Conservation (phyloP, 2,113 vertebrate genomes). For the Dromiciops gliroides region DNA sequence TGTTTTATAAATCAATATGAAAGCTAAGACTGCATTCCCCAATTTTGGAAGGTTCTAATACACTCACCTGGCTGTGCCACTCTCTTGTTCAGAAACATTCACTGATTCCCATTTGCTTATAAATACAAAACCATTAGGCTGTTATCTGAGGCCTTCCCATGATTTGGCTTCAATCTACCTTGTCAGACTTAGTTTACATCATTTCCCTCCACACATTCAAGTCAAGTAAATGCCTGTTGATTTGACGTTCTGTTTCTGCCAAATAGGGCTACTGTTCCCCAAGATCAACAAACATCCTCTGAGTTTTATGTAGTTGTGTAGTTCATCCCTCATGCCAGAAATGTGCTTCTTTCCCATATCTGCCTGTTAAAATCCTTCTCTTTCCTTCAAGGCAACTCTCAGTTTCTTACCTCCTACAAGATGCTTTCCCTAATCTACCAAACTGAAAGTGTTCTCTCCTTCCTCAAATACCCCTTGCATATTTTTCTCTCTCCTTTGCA, state of each 20-base stretch:
- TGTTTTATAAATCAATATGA: not conserved
- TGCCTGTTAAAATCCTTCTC: not conserved
- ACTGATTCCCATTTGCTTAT: not conserved
- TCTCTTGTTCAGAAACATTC: not conserved
- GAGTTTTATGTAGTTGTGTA: not conserved
- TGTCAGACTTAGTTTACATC: not conserved
- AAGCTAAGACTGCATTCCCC: not conserved
- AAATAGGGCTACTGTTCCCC: not conserved
- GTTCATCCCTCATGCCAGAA: not conserved
- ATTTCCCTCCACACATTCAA: not conserved
- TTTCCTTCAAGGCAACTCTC: not conserved
- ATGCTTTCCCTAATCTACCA: not conserved
- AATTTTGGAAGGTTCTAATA: not conserved
- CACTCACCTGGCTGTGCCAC: not conserved
- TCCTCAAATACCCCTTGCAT: not conserved
- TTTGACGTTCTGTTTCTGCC: not conserved
- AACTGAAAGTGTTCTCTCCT: not conserved
- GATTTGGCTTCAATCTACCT: not conserved
- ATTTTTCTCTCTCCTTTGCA: not conserved
- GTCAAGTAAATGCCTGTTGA: not conserved
- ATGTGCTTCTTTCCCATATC: not conserved
- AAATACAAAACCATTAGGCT: not conserved
- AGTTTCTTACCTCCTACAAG: not conserved
- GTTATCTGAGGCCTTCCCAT: not conserved
- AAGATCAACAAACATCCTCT: not conserved